Percentiles rank a stretch among this genome's conserved stretches.
phyloP scores from a whole-genome alignment of 2,888 invertebrate species.

The Lasiommata megera region DNA sequence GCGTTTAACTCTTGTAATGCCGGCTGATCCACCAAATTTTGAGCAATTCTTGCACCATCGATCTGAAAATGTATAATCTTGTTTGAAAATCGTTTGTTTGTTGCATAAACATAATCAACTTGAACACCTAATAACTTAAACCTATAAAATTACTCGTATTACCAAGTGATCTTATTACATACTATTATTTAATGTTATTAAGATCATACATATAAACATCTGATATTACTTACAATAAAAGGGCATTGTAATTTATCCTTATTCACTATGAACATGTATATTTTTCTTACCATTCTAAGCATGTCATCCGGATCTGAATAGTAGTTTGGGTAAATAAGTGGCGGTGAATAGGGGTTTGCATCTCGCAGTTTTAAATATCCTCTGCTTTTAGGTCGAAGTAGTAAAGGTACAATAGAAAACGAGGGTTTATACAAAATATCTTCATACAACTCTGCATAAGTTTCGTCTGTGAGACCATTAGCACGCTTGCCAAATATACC shows the following conservation, averaged over 20 bases:
- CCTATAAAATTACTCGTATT: not conserved
- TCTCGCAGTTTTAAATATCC: constrained; percentile 86
- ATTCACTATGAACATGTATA: too few relatives aligned
- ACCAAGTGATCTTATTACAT: not conserved
- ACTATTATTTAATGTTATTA: too few relatives aligned
- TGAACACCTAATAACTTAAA: not conserved
- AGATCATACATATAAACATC: too few relatives aligned
- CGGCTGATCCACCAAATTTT: constrained; percentile 81
- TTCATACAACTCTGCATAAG: constrained; percentile 86
- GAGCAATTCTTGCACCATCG: constrained; percentile 87
- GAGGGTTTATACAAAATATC: constrained; percentile 85
- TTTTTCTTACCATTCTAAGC: constrained; percentile 85
- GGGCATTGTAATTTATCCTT: too few relatives aligned
- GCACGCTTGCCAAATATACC: constrained; percentile 87
- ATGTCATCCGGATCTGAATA: constrained; percentile 87
- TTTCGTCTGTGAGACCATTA: constrained; percentile 84
- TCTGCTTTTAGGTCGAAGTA: constrained; percentile 87
- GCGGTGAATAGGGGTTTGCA: constrained; percentile 85
- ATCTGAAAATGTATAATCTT: constrained; percentile 69
- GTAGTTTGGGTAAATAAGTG: constrained; percentile 95
- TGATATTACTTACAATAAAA: too few relatives aligned
- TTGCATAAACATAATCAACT: not conserved
- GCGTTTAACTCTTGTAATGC: constrained; percentile 83
- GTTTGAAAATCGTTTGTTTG: not conserved
- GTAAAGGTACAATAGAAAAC: constrained; percentile 84